Evolutionary conservation across 2,797 vertebrate genomes (phyloP), one percentile per base, ranked within the genome.

Genomic region (Alectoris magna): DNA sequence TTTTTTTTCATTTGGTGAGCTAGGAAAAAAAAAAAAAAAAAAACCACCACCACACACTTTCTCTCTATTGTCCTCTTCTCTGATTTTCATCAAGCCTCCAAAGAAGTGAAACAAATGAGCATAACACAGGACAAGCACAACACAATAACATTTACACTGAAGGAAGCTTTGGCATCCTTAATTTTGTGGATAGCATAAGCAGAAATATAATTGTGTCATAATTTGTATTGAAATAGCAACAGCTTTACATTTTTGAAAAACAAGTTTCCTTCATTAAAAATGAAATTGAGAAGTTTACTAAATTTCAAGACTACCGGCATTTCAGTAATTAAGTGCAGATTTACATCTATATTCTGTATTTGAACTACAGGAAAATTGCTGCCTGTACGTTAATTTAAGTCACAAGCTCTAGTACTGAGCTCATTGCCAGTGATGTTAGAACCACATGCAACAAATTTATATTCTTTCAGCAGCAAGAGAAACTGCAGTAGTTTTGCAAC

Each of bases 41-140:
- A 34, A 34, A 8, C 4, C 62, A 79, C 48, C 26, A 2, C 0
- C 1, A 9, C 41, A 44, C 10, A 41, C 2, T 5, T 17, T 9
- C 11, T 56, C 7, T 60, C 9, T 16, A 60, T 2, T 48, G 9
- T 7, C 9, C 38, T 29, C 17, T 34, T 41, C n/a, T 27, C 3
- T 38, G 22, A 58, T 21, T 49, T 39, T 59, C 29, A 78, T 9
- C 10, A 51, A 78, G 15, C 21, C 17, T 81, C 17, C 10, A 13
- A 1, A 22, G 6, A 44, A 56, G 10, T 14, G 49, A 51, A 72
- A 17, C 4, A 21, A 79, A 77, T 38, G 1, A 55, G 7, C 39
- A 46, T 22, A 41, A 49, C 6, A 41, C 4, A 62, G 4, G 2
- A 75, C 17, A 58, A 49, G 11, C 7, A 69, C 12, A 74, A 58